Conservation (phyloP, 30 jellyfish, hydroid and myxozoan species). For the Aurelia sp. region DNA sequence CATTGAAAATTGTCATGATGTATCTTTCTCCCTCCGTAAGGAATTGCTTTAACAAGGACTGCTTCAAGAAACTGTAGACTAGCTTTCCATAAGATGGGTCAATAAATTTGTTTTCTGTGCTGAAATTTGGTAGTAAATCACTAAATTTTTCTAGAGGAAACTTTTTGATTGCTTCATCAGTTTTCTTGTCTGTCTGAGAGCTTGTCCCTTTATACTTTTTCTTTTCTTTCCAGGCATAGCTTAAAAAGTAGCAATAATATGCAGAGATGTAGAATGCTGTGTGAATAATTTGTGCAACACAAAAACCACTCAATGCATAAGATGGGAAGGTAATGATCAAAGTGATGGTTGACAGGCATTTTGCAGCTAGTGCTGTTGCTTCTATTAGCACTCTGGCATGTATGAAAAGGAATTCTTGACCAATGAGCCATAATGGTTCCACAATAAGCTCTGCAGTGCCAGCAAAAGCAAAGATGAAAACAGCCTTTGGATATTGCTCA, state of each 20-base stretch:
- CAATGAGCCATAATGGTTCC: slow-evolving; percentile 91
- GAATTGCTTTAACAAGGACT: slow-evolving; percentile 91
- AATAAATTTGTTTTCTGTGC: background rate
- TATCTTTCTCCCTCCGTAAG: slow-evolving; percentile 97
- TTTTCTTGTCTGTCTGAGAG: slow-evolving; percentile 7
- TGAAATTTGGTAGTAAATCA: slow-evolving; percentile 79
- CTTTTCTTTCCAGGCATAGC: slow-evolving; percentile 8
- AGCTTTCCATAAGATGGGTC: slow-evolving; percentile 57
- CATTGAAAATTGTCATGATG: slow-evolving; percentile 86
- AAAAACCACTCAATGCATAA: slow-evolving; percentile 65
- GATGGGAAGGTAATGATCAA: slow-evolving; percentile 68
- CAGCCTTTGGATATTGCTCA: slow-evolving; percentile 56
- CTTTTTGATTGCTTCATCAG: background rate
- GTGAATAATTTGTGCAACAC: slow-evolving; percentile 75
- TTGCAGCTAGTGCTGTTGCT: slow-evolving; percentile 74
- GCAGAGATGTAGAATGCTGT: slow-evolving; percentile 48
- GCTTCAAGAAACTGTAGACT: slow-evolving; percentile 85
- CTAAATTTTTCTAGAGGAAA: slow-evolving; percentile 57
- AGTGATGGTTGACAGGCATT: slow-evolving; percentile 64
- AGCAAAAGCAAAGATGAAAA: slow-evolving; percentile 53
- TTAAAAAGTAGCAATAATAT: slow-evolving; percentile 67
- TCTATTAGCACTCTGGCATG: slow-evolving; percentile 83
- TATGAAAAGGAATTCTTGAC: slow-evolving; percentile 70
- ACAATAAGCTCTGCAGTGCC: slow-evolving; percentile 69
- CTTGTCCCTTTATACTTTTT: background rate